Evolutionary conservation across 2,113 vertebrate genomes (phyloP).

Genomic region (Meles meles): DNA sequence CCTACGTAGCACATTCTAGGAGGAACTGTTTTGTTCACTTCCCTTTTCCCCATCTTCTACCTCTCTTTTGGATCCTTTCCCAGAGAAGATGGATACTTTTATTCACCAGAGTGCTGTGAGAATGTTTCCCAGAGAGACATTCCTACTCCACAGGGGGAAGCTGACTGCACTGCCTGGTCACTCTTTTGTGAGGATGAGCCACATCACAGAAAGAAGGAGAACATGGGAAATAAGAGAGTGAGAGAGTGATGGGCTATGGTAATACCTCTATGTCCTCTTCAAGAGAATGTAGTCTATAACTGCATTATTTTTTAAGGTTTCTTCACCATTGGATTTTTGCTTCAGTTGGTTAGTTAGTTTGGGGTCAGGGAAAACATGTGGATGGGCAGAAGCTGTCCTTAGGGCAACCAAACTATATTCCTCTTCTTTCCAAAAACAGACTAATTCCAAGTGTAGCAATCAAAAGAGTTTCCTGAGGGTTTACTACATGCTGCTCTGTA

Average conservation of each 20-base stretch:
- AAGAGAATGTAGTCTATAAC: neutral
- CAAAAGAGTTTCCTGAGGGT: neutral
- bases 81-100: neutral
- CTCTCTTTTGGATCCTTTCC: neutral
- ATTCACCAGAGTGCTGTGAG: neutral
- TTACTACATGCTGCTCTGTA: neutral
- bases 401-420: neutral
- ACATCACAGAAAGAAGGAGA: neutral
- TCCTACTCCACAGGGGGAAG: neutral
- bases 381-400: neutral
- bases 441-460: neutral
- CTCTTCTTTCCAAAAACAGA: neutral
- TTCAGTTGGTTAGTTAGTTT: neutral
- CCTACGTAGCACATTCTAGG: neutral
- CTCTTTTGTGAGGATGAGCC: neutral
- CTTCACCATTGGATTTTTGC: neutral
- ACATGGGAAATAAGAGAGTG: neutral
- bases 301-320: neutral
- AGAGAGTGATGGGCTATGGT: neutral
- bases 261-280: neutral
- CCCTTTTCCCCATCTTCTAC: neutral
- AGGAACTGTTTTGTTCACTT: neutral
- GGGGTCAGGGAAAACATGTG: neutral
- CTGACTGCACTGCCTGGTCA: neutral
- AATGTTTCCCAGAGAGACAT: neutral